Percentiles rank a stretch among this genome's conserved stretches.
phyloP scores from a whole-genome alignment of 2,888 invertebrate genomes.

The Epistrophe grossulariae region DNA sequence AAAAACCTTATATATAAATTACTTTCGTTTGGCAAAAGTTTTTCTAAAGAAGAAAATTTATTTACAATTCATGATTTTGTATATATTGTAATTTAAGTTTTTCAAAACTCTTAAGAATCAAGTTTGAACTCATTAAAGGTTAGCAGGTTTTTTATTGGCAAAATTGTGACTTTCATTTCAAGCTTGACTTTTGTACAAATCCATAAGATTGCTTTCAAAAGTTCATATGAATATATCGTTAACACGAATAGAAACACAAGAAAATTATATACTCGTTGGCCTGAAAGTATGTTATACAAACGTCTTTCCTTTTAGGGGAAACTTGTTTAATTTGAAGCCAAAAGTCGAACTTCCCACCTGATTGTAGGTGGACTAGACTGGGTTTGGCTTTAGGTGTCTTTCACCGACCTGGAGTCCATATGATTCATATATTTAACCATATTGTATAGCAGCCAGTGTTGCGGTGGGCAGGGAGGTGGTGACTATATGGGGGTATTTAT shows the following conservation, averaged over 20 bases:
- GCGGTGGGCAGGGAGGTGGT: background rate
- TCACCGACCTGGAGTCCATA: slow-evolving; percentile 8
- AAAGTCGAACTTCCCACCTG: slow-evolving; percentile 11
- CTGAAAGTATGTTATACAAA: slow-evolving; percentile 2
- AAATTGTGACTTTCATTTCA: background rate
- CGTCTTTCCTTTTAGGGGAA: slow-evolving; percentile 27
- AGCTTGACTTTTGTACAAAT: background rate
- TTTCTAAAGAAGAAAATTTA: too few species aligned
- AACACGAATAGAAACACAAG: background rate
- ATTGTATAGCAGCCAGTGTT: background rate
- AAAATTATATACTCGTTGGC: background rate
- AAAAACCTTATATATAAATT: too few species aligned
- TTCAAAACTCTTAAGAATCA: too few species aligned
- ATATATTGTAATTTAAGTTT: too few species aligned
- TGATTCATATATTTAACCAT: slow-evolving; percentile 63
- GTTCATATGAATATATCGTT: background rate
- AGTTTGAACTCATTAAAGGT: too few species aligned
- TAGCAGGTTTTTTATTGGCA: background rate
- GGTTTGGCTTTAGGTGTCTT: slow-evolving; percentile 47
- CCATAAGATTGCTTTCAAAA: background rate
- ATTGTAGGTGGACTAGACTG: slow-evolving; percentile 58
- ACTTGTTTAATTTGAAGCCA: slow-evolving; percentile 14
- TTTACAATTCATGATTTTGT: too few species aligned
- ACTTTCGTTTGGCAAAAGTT: too few species aligned
- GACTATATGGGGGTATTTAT: background rate